These are phyloP conservation scores for Indri indri DNA, from an alignment of 2,113 vertebrate genomes.

Conservation along the genomic window DNA sequence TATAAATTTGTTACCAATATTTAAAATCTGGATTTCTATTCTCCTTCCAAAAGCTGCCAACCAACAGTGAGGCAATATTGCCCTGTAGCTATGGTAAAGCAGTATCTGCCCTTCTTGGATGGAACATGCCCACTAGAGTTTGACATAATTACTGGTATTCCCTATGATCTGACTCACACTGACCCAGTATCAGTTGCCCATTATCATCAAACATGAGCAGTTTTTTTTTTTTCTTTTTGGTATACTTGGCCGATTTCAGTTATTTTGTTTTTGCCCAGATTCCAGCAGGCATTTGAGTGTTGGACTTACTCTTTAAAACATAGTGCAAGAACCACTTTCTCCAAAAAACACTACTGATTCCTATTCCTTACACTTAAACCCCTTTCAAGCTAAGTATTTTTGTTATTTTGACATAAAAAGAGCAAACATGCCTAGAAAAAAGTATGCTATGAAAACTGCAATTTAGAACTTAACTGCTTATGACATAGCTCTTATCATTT, in stretches of 20 bases:
- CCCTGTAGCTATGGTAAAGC: not conserved
- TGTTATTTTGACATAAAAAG: slow-evolving; percentile 13
- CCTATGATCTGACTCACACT: not conserved
- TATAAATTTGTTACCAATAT: not conserved
- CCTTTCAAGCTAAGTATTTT: not conserved
- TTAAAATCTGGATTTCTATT: not conserved
- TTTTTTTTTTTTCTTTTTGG: not conserved
- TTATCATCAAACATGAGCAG: not conserved
- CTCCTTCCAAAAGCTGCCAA: not conserved
- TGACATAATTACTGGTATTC: not conserved
- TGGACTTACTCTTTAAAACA: not conserved
- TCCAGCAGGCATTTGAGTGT: not conserved
- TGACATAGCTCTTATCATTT: not conserved
- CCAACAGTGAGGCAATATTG: not conserved
- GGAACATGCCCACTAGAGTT: too few relatives aligned
- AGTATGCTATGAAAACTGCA: not conserved
- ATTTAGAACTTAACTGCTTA: not conserved
- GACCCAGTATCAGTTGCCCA: accelerated
- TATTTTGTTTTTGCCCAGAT: not conserved
- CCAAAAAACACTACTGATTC: not conserved
- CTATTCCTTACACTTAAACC: not conserved
- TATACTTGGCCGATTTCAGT: not conserved
- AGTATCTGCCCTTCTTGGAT: not conserved
- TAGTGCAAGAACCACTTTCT: not conserved
- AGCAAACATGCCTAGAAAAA: not conserved